Evolutionary conservation across 2,888 invertebrate genomes (phyloP), one percentile per base, ranked within the genome.

Genomic region (Pelosia muscerda): DNA sequence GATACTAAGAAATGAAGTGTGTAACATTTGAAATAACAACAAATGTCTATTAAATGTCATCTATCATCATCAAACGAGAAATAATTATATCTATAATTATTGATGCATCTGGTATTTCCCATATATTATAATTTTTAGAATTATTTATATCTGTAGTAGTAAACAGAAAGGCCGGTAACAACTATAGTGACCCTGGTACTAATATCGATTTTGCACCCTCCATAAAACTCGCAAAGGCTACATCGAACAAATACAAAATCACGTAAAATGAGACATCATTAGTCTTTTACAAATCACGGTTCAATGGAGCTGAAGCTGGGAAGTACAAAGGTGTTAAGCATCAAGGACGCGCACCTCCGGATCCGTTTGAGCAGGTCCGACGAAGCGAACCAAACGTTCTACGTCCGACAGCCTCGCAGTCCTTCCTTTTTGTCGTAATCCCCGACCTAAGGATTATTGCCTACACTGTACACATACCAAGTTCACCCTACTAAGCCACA

Each of bases 261-360:
- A 72, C 63, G 73, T 72, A 72, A 77, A 76, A 73, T 82, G 82
- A 81, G 82, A 86, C 74, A 76, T 88, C 90, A 90, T 90, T 91
- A 91, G 81, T 72, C 87, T 86, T 84, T 85, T 84, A 84, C 85
- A 82, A 88, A 87, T 86, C 85, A 82, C 86, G 81, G 85, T 83
- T 81, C 86, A 87, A 70, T 80, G 84, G 86, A 85, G 81, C 86
- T 88, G 88, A 88, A 88, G 72, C 69, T 81, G 71, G 73, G 78
- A 82, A 82, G 86, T 82, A 87, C 88, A 90, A 90, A 89, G 89
- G 88, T 88, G 86, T 83, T 81, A 81, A 79, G 72, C 78, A 75
- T 71, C 74, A 74, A 73, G 74, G 81, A 70, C 63, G 64, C 69
- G 54, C 31, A 53, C 58, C 65, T 71, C 72, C 65, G 77, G 71